Base-by-base conservation (phyloP, 2,888 invertebrate species). In the Macropis europaea region DNA sequence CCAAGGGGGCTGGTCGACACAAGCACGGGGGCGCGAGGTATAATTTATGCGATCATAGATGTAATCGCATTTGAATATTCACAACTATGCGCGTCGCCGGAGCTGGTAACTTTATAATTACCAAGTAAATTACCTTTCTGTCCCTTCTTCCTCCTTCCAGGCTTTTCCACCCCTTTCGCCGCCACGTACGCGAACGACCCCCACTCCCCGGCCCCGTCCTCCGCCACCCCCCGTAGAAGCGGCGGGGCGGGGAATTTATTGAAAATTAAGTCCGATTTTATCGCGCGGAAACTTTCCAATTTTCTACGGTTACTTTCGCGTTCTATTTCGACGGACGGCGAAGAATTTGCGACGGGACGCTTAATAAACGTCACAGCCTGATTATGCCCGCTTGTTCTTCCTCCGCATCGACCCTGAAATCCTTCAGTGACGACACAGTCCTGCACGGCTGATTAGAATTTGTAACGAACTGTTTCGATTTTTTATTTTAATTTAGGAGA, bases 181-280 rank as follows among this genome's bases (percentile, higher is more conserved):
- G 24, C 79, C 69, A 79, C 71, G 67, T 66, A 76, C 73, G 59
- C 48, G 67, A 53, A 67, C 60, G 54, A 53, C 50, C 63, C n/a
- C n/a, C n/a, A n/a, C n/a, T n/a, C n/a, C n/a, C n/a, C n/a, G n/a
- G 52, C 38, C 42, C 53, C 22, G n/a, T 42, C 15, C 36, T 32
- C 47, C 56, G 32, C 30, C 47, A 11, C 13, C 50, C 24, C 2
- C 1, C 15, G 22, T n/a, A 9, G 40, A 19, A 6, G 38, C 28
- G 40, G 45, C 17, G 45, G 76, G 75, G 76, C 76, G 74, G 76
- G 75, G 82, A 83, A 87, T 87, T 87, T 87, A 86, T 87, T 87
- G 87, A 87, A 87, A 87, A 87, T 87, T 87, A 87, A 86, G 83
- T 83, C 83, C 81, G 86, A 87, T 85, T 87, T 87, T 87, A 87